These are phyloP conservation scores for Crypturellus tataupa DNA, from an alignment of 2,797 vertebrate genomes.

Conservation along the genomic window DNA sequence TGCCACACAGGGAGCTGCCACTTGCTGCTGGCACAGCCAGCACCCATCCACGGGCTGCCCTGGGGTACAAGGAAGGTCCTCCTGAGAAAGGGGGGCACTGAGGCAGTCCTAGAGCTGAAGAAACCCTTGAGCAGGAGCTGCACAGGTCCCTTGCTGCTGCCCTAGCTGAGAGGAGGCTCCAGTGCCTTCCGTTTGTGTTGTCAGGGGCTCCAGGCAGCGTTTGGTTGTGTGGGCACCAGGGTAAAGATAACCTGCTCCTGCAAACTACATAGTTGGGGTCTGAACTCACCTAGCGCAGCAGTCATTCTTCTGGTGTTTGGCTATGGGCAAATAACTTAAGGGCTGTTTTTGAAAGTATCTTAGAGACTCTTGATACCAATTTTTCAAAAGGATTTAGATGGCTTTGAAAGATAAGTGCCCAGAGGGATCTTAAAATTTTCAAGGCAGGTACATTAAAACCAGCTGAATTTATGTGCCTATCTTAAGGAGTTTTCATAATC, in stretches of 20 bases:
- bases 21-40: not conserved
- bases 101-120: not conserved
- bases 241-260: not conserved
- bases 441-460: constrained; percentile 68
- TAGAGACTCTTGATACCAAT: constrained; percentile 60
- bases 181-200: not conserved
- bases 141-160: not conserved
- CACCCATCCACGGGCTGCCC: not conserved
- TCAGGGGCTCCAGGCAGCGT: not conserved
- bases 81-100: not conserved
- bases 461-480: constrained; percentile 66
- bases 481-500: constrained; percentile 71
- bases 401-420: constrained; percentile 70
- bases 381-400: constrained; percentile 73
- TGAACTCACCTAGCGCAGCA: constrained; percentile 3
- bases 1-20: not conserved
- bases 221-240: not conserved
- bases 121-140: accelerated
- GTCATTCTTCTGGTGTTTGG: constrained; percentile 14
- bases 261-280: not conserved
- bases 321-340: constrained; percentile 38
- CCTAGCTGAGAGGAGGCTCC: not conserved
- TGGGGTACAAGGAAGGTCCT: not conserved
- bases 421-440: constrained; percentile 71
- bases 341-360: constrained; percentile 52